phyloP scores from a whole-genome alignment of 2,113 vertebrate genomes.

The Perca flavescens region DNA sequence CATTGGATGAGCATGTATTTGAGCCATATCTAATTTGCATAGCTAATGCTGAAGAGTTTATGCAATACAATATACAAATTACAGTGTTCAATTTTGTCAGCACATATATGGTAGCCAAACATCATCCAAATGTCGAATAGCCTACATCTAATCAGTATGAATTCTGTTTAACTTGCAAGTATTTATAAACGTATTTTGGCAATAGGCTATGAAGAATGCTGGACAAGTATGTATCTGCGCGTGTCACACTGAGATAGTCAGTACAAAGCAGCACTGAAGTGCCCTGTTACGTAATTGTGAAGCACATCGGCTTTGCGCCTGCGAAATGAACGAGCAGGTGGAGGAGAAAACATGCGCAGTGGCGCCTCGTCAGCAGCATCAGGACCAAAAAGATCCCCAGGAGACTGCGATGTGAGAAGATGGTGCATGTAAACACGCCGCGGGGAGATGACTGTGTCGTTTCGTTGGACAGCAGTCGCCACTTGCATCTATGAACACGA shows the following conservation, averaged over 20 bases:
- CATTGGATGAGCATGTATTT: not conserved
- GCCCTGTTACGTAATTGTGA: slow-evolving; percentile 64
- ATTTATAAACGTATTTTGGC: not conserved
- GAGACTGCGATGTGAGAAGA: slow-evolving; percentile 51
- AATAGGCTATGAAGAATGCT: not conserved
- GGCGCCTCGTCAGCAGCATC: slow-evolving; percentile 74
- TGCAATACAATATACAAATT: not conserved
- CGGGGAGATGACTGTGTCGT: not conserved
- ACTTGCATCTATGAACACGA: no score
- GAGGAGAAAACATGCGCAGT: slow-evolving; percentile 78
- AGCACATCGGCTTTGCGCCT: slow-evolving; percentile 45
- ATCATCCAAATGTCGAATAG: not conserved
- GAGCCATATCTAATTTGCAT: not conserved
- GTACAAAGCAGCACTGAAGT: not conserved
- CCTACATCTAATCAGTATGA: not conserved
- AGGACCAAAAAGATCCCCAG: slow-evolving; percentile 73
- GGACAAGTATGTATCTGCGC: not conserved
- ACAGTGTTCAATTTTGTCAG: not conserved
- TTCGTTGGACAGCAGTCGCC: not conserved
- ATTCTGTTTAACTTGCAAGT: not conserved
- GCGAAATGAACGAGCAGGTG: slow-evolving; percentile 58
- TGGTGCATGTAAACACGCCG: slow-evolving; percentile 68
- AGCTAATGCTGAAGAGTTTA: not conserved
- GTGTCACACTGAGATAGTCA: not conserved
- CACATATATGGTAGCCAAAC: not conserved